phyloP scores from a whole-genome alignment of 2,113 vertebrate species.

The Numida meleagris region DNA sequence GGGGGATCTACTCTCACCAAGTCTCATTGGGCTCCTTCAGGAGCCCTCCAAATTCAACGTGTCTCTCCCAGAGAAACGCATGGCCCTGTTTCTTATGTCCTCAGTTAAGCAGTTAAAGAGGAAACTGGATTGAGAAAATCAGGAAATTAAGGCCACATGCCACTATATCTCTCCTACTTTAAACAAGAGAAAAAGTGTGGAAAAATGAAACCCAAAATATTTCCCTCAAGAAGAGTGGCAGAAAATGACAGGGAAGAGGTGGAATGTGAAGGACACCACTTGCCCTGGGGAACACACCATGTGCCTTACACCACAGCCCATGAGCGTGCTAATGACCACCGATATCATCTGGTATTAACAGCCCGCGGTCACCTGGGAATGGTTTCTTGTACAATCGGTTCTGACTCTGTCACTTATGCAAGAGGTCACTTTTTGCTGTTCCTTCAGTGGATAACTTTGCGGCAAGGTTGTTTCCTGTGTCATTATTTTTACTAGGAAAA shows the following conservation, averaged over 20 bases:
- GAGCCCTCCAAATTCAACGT: neutral
- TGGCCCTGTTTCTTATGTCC: neutral
- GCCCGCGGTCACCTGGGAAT: neutral
- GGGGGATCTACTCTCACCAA: neutral
- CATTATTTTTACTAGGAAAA: neutral
- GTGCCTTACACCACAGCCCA: neutral
- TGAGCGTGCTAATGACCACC: neutral
- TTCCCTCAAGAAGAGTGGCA: neutral
- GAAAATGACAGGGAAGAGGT: neutral
- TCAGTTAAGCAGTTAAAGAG: slow-evolving; percentile 31
- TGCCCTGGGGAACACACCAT: neutral
- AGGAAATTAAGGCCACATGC: neutral
- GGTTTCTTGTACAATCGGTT: neutral
- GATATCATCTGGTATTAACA: neutral
- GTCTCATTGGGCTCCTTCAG: no score
- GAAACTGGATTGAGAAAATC: neutral
- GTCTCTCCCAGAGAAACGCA: neutral
- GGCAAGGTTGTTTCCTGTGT: neutral
- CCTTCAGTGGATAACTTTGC: neutral
- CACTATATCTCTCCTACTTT: neutral
- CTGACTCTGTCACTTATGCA: neutral
- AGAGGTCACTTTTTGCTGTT: neutral
- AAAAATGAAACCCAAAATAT: neutral
- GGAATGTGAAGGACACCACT: neutral
- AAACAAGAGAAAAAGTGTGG: neutral